Evolutionary conservation across 2,888 invertebrate species (phyloP).

Genomic region (Luperina nickerlii): DNA sequence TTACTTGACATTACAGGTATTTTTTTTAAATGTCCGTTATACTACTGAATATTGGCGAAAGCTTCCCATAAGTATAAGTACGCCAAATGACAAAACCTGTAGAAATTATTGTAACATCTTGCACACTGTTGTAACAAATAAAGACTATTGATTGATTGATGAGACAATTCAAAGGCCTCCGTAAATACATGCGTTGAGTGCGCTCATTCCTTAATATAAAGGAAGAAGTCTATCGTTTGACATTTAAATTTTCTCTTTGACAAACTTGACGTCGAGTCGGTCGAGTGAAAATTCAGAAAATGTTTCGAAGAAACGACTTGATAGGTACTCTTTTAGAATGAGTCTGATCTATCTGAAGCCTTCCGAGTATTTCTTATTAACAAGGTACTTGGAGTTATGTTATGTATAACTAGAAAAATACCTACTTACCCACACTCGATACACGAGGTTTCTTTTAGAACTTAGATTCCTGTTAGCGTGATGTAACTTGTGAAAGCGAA

Average conservation of each 20-base stretch:
- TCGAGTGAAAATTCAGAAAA: not conserved
- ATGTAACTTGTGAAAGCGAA: not conserved
- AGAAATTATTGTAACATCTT: not conserved
- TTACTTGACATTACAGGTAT: not conserved
- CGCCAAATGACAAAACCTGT: not conserved
- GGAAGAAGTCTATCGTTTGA: not conserved
- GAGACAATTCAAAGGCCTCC: no score
- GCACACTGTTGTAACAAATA: not conserved
- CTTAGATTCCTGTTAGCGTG: conserved; percentile 1
- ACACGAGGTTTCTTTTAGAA: not conserved
- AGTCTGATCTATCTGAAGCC: not conserved
- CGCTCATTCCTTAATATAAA: not conserved
- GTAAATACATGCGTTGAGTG: not conserved
- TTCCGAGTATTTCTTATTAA: no score
- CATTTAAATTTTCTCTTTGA: not conserved
- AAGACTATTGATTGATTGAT: not conserved
- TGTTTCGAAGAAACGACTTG: not conserved
- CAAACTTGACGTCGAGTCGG: not conserved
- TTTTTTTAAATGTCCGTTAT: not conserved
- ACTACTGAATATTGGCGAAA: not conserved
- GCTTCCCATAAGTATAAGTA: not conserved
- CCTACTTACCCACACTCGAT: not conserved
- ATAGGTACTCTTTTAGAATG: not conserved
- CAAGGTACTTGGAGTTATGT: not conserved
- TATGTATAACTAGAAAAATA: not conserved